Evolutionary conservation across 2,797 vertebrate species (phyloP).

Genomic region (Gadopsis marmoratus): DNA sequence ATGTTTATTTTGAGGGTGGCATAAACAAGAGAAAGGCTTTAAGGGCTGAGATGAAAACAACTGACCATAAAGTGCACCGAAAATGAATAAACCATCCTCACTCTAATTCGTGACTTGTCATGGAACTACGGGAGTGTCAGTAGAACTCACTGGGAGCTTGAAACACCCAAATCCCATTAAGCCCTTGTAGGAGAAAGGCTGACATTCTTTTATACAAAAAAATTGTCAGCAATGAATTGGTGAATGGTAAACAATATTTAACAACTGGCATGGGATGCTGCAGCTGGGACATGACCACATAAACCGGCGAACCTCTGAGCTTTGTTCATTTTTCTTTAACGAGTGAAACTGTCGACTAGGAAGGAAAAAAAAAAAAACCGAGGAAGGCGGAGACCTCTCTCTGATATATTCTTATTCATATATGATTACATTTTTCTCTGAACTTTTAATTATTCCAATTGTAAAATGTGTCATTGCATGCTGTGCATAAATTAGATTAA

Average conservation of each 20-base stretch:
- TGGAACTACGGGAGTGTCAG: conserved; percentile 75
- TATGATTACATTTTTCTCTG: conserved; percentile 65
- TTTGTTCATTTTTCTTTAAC: conserved; percentile 60
- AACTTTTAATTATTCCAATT: conserved; percentile 83
- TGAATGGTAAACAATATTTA: conserved; percentile 83
- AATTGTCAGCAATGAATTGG: conserved; percentile 77
- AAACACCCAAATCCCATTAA: conserved; percentile 87
- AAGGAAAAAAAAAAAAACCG: not conserved
- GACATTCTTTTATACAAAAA: conserved; percentile 88
- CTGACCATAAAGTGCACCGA: conserved; percentile 78
- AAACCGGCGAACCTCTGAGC: conserved; percentile 50
- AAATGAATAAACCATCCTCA: conserved; percentile 81
- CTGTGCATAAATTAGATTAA: conserved; percentile 82
- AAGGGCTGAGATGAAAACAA: conserved; percentile 79
- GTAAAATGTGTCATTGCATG: conserved; percentile 75
- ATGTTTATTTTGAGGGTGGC: conserved; percentile 80
- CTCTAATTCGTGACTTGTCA: conserved; percentile 78
- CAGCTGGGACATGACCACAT: conserved; percentile 66
- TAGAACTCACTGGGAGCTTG: conserved; percentile 71
- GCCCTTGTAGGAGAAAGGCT: conserved; percentile 79
- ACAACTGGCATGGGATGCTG: conserved; percentile 70
- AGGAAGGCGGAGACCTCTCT: conserved; percentile 44
- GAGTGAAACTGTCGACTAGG: conserved; percentile 51
- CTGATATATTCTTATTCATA: conserved; percentile 68
- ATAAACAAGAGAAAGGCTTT: conserved; percentile 81